These are phyloP conservation scores for Neodiprion virginianus DNA, from an alignment of 1,140 invertebrate genomes.

Conservation along the genomic window DNA sequence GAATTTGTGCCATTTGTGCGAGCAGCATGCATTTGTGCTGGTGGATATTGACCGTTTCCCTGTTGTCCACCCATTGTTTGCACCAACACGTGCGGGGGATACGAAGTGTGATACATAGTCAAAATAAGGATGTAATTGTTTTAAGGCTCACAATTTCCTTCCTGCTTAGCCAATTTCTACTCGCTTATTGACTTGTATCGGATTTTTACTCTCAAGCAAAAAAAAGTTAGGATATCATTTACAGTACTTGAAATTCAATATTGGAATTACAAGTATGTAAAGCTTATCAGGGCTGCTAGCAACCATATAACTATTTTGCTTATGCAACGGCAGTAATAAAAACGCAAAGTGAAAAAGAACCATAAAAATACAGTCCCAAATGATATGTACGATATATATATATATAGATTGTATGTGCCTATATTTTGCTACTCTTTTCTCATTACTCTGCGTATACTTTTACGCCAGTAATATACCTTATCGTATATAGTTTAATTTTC, in stretches of 20 bases:
- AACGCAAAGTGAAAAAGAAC: not conserved
- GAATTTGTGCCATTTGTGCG: slow-evolving; percentile 40
- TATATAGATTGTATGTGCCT: not conserved
- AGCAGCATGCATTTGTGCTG: slow-evolving; percentile 41
- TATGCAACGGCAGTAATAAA: not conserved
- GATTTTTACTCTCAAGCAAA: not conserved
- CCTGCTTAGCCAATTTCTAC: not conserved
- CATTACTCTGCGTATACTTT: not conserved
- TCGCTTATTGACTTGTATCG: not conserved
- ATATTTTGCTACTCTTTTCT: not conserved
- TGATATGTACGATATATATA: not conserved
- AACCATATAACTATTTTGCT: not conserved
- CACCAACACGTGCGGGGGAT: slow-evolving; percentile 54
- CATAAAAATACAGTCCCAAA: not conserved
- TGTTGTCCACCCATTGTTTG: slow-evolving; percentile 54
- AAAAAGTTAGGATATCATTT: not conserved
- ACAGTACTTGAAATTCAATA: not conserved
- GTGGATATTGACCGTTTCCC: slow-evolving; percentile 45
- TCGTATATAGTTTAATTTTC: too few species aligned
- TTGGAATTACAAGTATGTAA: slow-evolving; percentile 15
- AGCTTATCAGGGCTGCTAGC: not conserved
- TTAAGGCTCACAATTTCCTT: not conserved
- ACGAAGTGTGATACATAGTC: slow-evolving; percentile 57
- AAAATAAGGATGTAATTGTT: slow-evolving; percentile 23
- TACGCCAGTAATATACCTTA: too few species aligned